phyloP scores from a whole-genome alignment of 2,888 invertebrate genomes.

The Liopterus haemorrhoidalis region DNA sequence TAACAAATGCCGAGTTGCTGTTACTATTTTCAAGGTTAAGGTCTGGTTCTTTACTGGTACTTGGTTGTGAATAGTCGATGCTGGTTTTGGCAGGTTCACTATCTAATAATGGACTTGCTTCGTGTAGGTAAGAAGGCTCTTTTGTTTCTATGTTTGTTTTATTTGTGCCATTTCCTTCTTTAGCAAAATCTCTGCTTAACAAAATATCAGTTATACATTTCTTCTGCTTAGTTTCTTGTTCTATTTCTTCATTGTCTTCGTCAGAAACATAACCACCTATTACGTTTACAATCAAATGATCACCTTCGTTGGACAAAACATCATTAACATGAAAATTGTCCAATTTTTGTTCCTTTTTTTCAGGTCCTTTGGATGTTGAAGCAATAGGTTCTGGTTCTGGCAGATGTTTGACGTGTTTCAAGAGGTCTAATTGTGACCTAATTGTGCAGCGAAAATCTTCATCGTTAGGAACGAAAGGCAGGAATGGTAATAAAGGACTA shows the following conservation, averaged over 20 bases:
- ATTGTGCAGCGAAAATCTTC: constrained; percentile 33
- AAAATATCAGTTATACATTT: constrained; percentile 17
- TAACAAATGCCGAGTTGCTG: constrained; percentile 45
- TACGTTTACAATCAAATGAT: constrained; percentile 33
- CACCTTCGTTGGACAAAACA: constrained; percentile 27
- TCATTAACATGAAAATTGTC: constrained; percentile 5
- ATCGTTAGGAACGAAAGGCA: too few relatives aligned
- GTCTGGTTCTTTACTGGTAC: constrained; percentile 15
- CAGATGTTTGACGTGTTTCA: neutral
- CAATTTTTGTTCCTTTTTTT: constrained; percentile 3
- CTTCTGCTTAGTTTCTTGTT: neutral
- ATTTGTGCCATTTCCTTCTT: neutral
- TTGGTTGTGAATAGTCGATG: constrained; percentile 15
- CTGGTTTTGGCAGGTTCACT: constrained; percentile 1
- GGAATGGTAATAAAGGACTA: too few relatives aligned
- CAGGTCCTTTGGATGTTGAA: constrained; percentile 6
- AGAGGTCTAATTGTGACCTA: constrained; percentile 33
- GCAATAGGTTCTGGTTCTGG: neutral
- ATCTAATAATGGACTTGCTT: too few relatives aligned
- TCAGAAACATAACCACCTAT: constrained; percentile 33
- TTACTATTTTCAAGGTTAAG: constrained; percentile 7
- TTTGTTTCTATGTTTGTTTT: too few relatives aligned
- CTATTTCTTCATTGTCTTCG: constrained; percentile 16
- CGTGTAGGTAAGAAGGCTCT: too few relatives aligned
- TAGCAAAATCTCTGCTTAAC: constrained; percentile 12